phyloP scores from a whole-genome alignment of 35 echinoderm and acorn worm genomes.

The Ophiothrix spiculata region DNA sequence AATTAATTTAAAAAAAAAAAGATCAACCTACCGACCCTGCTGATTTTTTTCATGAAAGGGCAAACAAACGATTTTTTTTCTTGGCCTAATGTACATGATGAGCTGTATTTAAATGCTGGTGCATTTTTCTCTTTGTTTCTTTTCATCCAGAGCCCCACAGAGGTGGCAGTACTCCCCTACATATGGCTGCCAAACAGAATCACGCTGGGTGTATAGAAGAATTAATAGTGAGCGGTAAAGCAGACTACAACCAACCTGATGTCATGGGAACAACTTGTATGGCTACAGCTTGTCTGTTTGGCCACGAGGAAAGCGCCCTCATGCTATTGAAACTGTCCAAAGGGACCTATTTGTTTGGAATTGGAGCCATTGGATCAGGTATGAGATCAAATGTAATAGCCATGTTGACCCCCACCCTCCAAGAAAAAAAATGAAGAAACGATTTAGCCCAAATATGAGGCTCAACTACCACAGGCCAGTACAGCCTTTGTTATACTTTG shows the following conservation, averaged over 20 bases:
- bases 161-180: constrained; percentile 75
- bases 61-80: too few species aligned
- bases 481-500: too few species aligned
- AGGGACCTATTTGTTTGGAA: constrained; percentile 6
- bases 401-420: too few species aligned
- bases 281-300: constrained; percentile 65
- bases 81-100: too few species aligned
- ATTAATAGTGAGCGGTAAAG: constrained; percentile 53
- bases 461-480: too few species aligned
- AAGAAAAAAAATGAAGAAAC: too few species aligned
- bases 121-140: neutral
- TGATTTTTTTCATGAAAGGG: too few species aligned
- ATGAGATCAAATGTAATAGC: neutral
- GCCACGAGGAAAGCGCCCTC: constrained; percentile 72
- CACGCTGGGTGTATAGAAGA: constrained; percentile 54
- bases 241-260: constrained; percentile 53
- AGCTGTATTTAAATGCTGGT: too few species aligned
- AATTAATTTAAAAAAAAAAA: too few species aligned
- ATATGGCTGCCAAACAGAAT: constrained; percentile 79
- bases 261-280: constrained; percentile 58
- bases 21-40: too few species aligned
- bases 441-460: too few species aligned
- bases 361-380: constrained; percentile 32
- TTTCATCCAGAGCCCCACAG: constrained; percentile 44
- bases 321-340: constrained; percentile 35